phyloP scores from a whole-genome alignment of 2,797 vertebrate genomes.

The Tauraco hartlaubi region DNA sequence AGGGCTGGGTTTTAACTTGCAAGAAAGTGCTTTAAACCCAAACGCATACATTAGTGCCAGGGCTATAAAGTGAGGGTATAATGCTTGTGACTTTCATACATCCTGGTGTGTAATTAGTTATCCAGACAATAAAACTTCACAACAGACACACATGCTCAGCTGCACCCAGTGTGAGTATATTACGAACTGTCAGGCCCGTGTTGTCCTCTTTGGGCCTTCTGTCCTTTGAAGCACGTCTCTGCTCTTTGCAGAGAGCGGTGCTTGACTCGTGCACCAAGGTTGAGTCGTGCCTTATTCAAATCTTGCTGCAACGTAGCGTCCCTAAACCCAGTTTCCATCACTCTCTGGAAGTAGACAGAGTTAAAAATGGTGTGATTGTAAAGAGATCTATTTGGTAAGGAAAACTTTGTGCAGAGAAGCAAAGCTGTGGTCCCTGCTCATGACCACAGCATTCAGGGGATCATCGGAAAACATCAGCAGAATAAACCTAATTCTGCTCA shows the following conservation, averaged over 20 bases:
- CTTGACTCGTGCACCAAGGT: neutral
- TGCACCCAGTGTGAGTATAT: neutral
- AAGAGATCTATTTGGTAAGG: neutral
- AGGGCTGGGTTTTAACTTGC: slow-evolving; percentile 60
- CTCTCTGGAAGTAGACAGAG: neutral
- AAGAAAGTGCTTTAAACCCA: slow-evolving; percentile 62
- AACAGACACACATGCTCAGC: neutral
- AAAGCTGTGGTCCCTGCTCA: neutral
- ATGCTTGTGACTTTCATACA: slow-evolving; percentile 26
- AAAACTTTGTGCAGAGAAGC: neutral
- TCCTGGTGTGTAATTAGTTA: slow-evolving; percentile 32
- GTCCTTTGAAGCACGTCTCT: neutral
- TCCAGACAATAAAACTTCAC: neutral
- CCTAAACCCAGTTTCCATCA: neutral
- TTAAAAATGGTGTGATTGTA: neutral
- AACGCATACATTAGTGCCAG: slow-evolving; percentile 65
- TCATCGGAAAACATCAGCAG: neutral
- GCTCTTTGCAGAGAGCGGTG: neutral
- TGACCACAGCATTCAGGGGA: neutral
- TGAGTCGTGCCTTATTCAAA: neutral
- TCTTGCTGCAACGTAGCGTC: fast-evolving
- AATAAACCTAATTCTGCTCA: neutral
- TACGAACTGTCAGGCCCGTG: neutral
- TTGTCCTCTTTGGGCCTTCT: neutral
- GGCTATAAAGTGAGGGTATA: slow-evolving; percentile 26